Conservation (phyloP, 2,888 invertebrate species). For the Cheilosia impressa region DNA sequence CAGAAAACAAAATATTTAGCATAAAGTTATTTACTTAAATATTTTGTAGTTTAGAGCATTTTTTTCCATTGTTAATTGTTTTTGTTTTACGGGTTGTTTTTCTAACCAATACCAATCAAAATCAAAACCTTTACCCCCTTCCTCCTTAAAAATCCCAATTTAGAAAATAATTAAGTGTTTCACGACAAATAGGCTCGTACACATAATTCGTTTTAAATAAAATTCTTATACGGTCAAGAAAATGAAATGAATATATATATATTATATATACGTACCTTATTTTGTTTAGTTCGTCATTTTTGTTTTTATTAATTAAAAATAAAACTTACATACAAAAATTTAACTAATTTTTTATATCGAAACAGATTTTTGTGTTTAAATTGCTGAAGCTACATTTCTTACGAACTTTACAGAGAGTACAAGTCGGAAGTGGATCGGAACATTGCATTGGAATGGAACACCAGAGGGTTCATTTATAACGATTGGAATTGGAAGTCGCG, state of each 20-base stretch:
- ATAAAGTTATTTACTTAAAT: conserved; percentile 18
- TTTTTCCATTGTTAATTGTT: conserved; percentile 25
- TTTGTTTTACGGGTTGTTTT: conserved; percentile 2
- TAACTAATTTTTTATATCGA: conserved; percentile 5
- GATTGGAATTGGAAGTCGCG: background rate
- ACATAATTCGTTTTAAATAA: conserved; percentile 10
- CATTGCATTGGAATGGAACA: background rate
- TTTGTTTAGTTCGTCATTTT: conserved; percentile 67
- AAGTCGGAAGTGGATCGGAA: background rate
- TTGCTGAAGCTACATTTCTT: background rate
- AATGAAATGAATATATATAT: conserved; percentile 45
- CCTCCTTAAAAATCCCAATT: background rate
- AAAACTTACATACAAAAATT: conserved; percentile 67
- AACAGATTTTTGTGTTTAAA: background rate
- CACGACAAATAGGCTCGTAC: conserved; percentile 35
- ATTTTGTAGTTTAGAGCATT: background rate
- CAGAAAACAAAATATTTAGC: conserved; percentile 34
- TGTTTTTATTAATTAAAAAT: conserved; percentile 68
- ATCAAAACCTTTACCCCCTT: background rate
- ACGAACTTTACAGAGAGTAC: background rate
- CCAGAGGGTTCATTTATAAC: background rate
- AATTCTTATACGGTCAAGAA: conserved; percentile 1
- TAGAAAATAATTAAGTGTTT: conserved; percentile 26
- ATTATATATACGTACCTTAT: conserved; percentile 72
- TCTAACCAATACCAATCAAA: background rate